These are phyloP conservation scores for Nyctereutes procyonoides DNA, from an alignment of 2,113 vertebrate genomes.

Conservation along the genomic window DNA sequence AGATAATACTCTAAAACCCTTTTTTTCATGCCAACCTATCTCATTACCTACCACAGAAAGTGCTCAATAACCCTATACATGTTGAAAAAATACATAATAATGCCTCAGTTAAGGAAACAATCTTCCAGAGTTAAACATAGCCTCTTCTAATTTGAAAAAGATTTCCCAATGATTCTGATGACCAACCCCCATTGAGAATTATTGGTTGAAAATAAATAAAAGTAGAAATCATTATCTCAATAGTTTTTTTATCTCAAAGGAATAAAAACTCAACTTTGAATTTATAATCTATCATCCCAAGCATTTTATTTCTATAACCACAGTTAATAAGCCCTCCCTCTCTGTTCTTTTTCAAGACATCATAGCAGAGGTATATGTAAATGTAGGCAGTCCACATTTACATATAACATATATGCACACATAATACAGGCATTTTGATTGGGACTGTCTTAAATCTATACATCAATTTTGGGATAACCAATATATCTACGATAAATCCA, in stretches of 20 bases:
- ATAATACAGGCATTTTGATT: background rate
- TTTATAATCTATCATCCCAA: conserved; percentile 8
- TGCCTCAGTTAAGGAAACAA: background rate
- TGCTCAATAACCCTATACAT: conserved; percentile 43
- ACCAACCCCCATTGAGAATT: background rate
- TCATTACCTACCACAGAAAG: background rate
- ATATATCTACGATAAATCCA: conserved; percentile 31
- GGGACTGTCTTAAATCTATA: background rate
- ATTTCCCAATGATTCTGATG: background rate
- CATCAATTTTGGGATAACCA: conserved; percentile 10
- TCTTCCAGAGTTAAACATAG: background rate
- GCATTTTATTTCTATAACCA: background rate
- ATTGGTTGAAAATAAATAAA: conserved; percentile 26
- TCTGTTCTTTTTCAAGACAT: conserved; percentile 30
- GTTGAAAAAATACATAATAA: conserved; percentile 35
- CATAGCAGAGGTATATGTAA: background rate
- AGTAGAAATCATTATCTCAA: conserved; percentile 12
- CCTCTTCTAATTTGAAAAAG: background rate
- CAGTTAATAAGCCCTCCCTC: background rate
- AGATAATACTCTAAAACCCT: conserved; percentile 16
- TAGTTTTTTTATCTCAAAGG: background rate
- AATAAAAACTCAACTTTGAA: conserved; percentile 48
- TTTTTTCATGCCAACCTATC: conserved; percentile 10
- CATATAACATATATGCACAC: background rate
- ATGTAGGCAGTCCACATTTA: background rate